Percentiles rank a stretch among this genome's conserved stretches.
Conservation (phyloP, 2,797 vertebrate genomes). For the Vultur gryphus region DNA sequence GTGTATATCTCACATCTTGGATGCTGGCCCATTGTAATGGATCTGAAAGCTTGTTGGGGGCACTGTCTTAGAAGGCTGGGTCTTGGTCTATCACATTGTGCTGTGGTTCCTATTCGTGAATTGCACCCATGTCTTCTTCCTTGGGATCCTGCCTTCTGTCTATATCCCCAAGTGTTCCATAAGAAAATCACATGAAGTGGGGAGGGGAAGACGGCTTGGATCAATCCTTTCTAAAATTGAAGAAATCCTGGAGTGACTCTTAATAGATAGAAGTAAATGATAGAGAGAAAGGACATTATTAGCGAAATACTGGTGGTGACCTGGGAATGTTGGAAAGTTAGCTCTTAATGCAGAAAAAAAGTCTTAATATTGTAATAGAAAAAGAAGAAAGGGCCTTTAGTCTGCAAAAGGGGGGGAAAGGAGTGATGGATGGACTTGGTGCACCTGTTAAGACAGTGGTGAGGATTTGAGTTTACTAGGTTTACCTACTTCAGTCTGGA, state of each 20-base stretch:
- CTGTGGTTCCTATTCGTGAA: background rate
- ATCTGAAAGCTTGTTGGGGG: background rate
- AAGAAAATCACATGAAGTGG: background rate
- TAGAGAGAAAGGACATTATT: background rate
- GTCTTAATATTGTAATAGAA: background rate
- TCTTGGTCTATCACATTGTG: background rate
- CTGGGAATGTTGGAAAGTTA: background rate
- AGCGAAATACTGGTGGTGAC: background rate
- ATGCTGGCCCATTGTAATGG: background rate
- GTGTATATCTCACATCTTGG: background rate
- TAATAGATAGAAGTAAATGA: background rate
- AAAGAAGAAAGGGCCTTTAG: background rate
- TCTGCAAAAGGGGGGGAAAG: background rate
- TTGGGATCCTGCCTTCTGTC: background rate
- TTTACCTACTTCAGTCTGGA: background rate
- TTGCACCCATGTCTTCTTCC: background rate
- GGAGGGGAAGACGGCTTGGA: background rate
- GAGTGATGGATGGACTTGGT: background rate
- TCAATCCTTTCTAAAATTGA: background rate
- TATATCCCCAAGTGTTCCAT: background rate
- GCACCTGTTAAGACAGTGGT: background rate
- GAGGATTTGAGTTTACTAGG: background rate
- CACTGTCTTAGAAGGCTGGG: background rate
- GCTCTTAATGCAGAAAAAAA: background rate
- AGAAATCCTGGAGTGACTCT: background rate